Conservation (phyloP, 2,888 invertebrate species). For the Eupithecia tripunctaria region DNA sequence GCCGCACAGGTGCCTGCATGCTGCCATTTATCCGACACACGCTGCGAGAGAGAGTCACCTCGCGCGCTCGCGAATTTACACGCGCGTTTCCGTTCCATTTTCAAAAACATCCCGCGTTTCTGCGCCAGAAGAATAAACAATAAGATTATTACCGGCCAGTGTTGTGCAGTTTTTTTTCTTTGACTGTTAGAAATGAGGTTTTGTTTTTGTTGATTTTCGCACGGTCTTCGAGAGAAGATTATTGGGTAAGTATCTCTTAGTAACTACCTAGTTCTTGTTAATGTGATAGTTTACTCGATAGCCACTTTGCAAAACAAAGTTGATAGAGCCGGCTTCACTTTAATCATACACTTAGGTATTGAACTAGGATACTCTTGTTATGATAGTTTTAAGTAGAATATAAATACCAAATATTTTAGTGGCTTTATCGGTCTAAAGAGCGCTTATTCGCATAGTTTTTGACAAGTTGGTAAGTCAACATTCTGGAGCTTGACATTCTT, state of each 20-base stretch:
- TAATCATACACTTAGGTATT: neutral
- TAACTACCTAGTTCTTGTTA: neutral
- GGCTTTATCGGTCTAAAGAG: neutral
- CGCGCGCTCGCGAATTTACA: slow-evolving; percentile 56
- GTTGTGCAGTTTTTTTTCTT: slow-evolving; percentile 47
- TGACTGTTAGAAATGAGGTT: slow-evolving; percentile 57
- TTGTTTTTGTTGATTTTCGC: slow-evolving; percentile 63
- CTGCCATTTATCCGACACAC: slow-evolving; percentile 77
- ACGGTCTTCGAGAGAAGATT: slow-evolving; percentile 54
- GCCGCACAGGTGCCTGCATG: slow-evolving; percentile 65
- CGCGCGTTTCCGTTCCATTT: slow-evolving; percentile 39
- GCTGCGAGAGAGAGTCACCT: slow-evolving; percentile 71
- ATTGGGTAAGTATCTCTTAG: slow-evolving; percentile 57
- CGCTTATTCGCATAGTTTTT: neutral
- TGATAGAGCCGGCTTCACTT: neutral
- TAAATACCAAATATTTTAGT: neutral
- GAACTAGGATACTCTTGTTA: too few relatives aligned
- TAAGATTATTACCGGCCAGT: slow-evolving; percentile 42
- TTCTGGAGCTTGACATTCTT: neutral
- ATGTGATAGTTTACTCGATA: neutral
- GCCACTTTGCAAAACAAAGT: neutral
- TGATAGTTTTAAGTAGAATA: too few relatives aligned
- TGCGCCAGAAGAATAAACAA: neutral
- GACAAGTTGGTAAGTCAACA: neutral
- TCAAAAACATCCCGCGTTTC: slow-evolving; percentile 33